Evolutionary conservation across 2,797 vertebrate species (phyloP), one percentile per base, ranked within the genome.

Genomic region (Enteromius argenteus): DNA sequence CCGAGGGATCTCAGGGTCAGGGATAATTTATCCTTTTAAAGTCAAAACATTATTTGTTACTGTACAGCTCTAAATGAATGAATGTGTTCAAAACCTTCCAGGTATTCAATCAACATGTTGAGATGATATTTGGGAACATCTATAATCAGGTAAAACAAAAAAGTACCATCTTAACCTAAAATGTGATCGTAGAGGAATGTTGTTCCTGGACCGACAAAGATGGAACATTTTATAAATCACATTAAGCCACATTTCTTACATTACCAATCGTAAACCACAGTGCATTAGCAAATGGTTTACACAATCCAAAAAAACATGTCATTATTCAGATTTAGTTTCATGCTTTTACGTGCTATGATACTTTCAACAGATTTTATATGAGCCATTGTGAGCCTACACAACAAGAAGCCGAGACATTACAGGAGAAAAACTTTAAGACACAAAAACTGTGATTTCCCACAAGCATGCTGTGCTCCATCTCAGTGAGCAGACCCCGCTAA

Each of bases 401-500:
- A 49, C 44, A 21, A 84, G 7, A 51, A 35, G 73, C 53, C 46
- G 32, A 85, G 64, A 69, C 30, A 62, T 51, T 14, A 60, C 44
- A 46, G 13, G 68, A 75, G 44, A 83, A 44, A 81, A 21, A 71
- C 72, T 69, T 78, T 39, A 64, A 42, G 42, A 10, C 72, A 87
- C 66, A 68, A 30, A 49, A 79, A 80, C 77, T 69, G 64, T 69
- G 84, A 80, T 80, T 93, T 86, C 87, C 85, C 83, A 89, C 86
- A 88, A 77, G 84, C 89, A 78, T 87, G 87, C 86, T 89, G 73
- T 83, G 89, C 86, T 90, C 60, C 79, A 82, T 87, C 87, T 64
- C 85, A 84, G 85, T 81, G 81, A 87, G 78, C 81, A 85, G 79
- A 86, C 77, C 85, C 88, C 87, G 84, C 89, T 87, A 89, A 88